These are phyloP conservation scores for Tenebrosternarchus preto DNA, from an alignment of 2,113 vertebrate genomes.

Conservation along the genomic window DNA sequence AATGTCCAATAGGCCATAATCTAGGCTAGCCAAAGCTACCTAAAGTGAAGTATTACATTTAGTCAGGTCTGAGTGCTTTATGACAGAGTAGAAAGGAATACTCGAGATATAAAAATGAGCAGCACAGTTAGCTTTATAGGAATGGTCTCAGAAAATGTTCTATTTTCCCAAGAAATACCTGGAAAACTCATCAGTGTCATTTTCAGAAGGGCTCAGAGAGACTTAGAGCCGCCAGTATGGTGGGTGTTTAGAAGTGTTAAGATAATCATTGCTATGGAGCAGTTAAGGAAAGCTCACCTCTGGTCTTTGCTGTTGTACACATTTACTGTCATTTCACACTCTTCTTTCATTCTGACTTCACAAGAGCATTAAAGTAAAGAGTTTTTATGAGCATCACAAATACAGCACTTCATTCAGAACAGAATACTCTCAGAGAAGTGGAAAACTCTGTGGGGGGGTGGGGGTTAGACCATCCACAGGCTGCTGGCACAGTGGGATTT, in stretches of 20 bases:
- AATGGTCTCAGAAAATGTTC: conserved; percentile 3
- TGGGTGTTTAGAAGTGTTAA: not conserved
- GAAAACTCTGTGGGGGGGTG: not conserved
- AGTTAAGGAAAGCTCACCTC: not conserved
- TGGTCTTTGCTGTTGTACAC: not conserved
- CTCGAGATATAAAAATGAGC: not conserved
- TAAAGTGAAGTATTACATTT: not conserved
- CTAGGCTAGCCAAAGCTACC: not conserved
- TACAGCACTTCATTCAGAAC: conserved; percentile 3
- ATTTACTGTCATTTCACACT: not conserved
- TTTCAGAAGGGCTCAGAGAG: not conserved
- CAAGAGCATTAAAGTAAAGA: not conserved
- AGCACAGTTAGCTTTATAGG: not conserved
- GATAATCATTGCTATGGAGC: not conserved
- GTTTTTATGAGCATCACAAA: conserved; percentile 7
- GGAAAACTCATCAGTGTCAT: not conserved
- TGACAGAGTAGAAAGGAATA: not conserved
- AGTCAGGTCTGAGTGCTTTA: not conserved
- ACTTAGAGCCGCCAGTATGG: not conserved
- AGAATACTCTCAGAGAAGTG: conserved; percentile 17
- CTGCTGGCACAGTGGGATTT: conserved; percentile 11
- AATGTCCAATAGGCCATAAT: not conserved
- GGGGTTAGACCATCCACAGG: conserved; percentile 7
- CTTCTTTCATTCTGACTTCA: not conserved
- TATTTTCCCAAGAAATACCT: conserved; percentile 15